Conservation (phyloP, 1,140 invertebrate genomes). For the Atta colombica region DNA sequence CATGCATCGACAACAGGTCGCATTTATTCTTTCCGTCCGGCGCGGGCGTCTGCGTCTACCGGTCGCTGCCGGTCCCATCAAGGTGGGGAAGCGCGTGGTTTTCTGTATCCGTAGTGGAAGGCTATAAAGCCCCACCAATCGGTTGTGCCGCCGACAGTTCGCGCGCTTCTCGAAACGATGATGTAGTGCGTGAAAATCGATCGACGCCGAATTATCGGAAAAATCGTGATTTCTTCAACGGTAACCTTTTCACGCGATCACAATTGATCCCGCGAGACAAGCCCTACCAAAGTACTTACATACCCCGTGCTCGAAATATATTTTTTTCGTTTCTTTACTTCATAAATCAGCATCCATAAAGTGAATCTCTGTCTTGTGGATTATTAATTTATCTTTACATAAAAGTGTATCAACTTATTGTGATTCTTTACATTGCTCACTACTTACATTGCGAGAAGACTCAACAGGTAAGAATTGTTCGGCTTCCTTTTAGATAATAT, state of each 20-base stretch:
- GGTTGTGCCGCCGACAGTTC: slow-evolving; percentile 63
- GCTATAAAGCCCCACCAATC: slow-evolving; percentile 77
- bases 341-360: neutral
- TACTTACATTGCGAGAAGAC: too few species aligned
- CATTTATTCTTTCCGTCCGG: slow-evolving; percentile 26
- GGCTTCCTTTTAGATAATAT: neutral
- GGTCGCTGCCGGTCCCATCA: neutral
- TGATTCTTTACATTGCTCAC: neutral
- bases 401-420: neutral
- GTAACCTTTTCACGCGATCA: neutral
- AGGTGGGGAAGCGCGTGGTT: slow-evolving; percentile 53
- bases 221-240: neutral
- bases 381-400: neutral
- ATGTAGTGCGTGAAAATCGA: slow-evolving; percentile 62
- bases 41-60: too few species aligned
- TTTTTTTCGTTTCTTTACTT: neutral
- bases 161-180: slow-evolving; percentile 62
- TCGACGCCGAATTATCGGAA: neutral
- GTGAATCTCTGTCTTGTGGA: slow-evolving; percentile 3
- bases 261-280: slow-evolving; percentile 33
- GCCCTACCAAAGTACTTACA: neutral
- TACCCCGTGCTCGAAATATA: neutral
- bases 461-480: slow-evolving; percentile 6
- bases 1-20: slow-evolving; percentile 29
- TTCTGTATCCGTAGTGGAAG: slow-evolving; percentile 57